phyloP scores from a whole-genome alignment of 2,113 vertebrate genomes.

The Daubentonia madagascariensis region DNA sequence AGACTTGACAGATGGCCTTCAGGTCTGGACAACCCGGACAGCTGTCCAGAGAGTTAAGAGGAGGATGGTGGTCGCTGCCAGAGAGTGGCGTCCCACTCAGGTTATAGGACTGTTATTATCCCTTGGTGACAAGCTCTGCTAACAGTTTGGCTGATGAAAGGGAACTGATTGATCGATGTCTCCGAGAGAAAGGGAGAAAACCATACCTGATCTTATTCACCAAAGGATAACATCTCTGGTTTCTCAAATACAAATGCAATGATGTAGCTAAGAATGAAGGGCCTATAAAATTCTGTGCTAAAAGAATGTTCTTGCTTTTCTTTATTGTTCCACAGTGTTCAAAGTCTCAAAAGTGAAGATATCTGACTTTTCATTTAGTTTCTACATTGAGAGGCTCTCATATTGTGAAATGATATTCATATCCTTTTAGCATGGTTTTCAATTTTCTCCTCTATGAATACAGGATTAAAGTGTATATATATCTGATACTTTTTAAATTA shows the following conservation, averaged over 20 bases:
- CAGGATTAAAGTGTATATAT: not conserved
- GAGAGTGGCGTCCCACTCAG: not conserved
- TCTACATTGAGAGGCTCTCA: not conserved
- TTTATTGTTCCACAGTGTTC: not conserved
- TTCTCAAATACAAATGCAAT: not conserved
- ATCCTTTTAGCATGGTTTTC: not conserved
- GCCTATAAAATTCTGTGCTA: not conserved
- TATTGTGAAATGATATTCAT: not conserved
- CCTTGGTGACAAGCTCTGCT: not conserved
- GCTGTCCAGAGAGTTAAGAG: not conserved
- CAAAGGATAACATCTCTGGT: not conserved
- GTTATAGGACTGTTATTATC: accelerated
- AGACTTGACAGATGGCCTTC: too few relatives aligned
- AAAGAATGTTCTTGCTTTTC: not conserved
- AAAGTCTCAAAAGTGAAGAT: not conserved
- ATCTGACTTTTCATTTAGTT: not conserved
- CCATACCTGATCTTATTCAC: not conserved
- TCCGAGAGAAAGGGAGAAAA: not conserved
- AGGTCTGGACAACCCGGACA: not conserved
- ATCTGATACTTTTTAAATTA: not conserved
- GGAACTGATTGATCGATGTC: not conserved
- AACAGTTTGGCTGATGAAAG: not conserved
- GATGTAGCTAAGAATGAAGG: not conserved
- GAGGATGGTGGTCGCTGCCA: not conserved
- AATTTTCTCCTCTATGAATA: slow-evolving; percentile 7